Conservation (phyloP, 1,140 invertebrate species). For the Tetramorium alpestre region DNA sequence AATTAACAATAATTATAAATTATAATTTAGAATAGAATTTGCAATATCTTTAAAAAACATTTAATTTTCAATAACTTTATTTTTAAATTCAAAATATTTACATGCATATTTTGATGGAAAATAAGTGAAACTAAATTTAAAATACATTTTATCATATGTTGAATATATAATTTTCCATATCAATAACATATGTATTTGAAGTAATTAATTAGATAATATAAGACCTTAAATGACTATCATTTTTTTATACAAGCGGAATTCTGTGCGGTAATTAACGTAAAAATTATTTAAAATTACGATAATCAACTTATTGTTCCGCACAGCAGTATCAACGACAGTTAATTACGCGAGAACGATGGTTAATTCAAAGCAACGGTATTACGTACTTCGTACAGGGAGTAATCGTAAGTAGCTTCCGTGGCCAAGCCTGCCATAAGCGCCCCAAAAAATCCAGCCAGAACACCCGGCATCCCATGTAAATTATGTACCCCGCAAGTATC, state of each 20-base stretch:
- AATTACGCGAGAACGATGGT: conserved; percentile 42
- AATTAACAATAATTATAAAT: background rate
- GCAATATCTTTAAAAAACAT: background rate
- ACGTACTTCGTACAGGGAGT: conserved; percentile 87
- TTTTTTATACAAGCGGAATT: background rate
- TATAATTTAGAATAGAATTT: background rate
- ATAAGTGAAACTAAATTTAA: background rate
- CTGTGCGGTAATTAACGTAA: background rate
- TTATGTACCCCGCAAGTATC: conserved; percentile 99
- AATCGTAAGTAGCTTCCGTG: conserved; percentile 86
- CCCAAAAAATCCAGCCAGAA: conserved; percentile 93
- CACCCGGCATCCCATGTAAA: conserved; percentile 97
- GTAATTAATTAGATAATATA: background rate
- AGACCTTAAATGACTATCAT: background rate
- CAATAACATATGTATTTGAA: background rate
- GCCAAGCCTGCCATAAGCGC: conserved; percentile 92
- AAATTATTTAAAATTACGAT: background rate
- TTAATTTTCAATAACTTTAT: background rate
- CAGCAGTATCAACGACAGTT: conserved; percentile 2
- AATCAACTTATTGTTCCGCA: background rate
- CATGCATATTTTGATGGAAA: background rate
- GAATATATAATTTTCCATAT: background rate
- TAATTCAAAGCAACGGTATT: conserved; percentile 19
- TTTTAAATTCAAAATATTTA: background rate
- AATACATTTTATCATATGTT: background rate